Evolutionary conservation across 2,888 invertebrate species (phyloP), one percentile per base, ranked within the genome.

Genomic region (Drosophila neoperkinsi): DNA sequence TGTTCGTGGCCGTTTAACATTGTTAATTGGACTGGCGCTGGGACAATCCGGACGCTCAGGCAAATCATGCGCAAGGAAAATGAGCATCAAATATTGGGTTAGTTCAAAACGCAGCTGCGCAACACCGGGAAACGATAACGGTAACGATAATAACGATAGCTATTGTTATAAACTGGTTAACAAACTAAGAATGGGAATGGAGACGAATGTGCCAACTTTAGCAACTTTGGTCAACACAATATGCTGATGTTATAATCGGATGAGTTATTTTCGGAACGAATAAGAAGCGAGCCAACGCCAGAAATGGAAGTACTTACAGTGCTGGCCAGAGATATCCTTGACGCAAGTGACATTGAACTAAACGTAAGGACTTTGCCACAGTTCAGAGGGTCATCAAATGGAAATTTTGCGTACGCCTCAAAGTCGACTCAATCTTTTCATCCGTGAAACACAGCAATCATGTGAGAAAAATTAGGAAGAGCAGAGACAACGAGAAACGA

Each of bases 311-410:
- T 82, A 88, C 88, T 88, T 88, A 88, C 88, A 74, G 71, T 85
- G 74, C 73, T 70, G 50, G 68, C 72, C 73, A 70, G 57, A 52
- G 83, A 84, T 71, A 81, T 90, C 90, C 90, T 90, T 72, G 84
- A 85, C 62, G 90, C 71, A 72, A 90, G 81, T 72, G 88, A 82
- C 91, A 88, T 91, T 79, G 81, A 77, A 69, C 70, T 71, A 69
- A 51, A 68, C 69, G 58, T 56, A 70, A 69, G 53, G 62, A 59
- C 36, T 58, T 43, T 31, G 43, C 70, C 63, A 67, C 61, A 62
- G 51, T 56, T 64, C 77, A 68, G 69, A 55, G 61, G 73, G 79
- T 86, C 86, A 79, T 83, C 82, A 81, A 85, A 77, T 58, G 56
- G 25, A 46, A 58, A 61, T 67, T 63, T 34, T 58, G 57, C 55